Evolutionary conservation across 1,140 invertebrate species (phyloP).

Genomic region (Olivierus martensii): DNA sequence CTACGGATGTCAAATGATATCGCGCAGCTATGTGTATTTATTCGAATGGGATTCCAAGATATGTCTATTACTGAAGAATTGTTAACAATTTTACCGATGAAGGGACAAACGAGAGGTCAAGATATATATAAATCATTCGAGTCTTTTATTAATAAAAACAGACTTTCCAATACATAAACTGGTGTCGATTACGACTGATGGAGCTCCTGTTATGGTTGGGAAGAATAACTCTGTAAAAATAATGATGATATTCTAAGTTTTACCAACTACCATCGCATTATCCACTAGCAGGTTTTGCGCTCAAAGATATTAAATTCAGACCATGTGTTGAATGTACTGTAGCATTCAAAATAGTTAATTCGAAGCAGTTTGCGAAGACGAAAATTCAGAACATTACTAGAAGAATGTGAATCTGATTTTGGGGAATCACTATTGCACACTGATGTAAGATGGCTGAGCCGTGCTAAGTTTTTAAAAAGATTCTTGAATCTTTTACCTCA

Average conservation of each 20-base stretch:
- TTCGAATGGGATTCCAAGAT: conserved; percentile 1
- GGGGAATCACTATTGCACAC: too few species aligned
- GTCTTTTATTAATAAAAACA: neutral
- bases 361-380: neutral
- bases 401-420: too few species aligned
- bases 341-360: neutral
- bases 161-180: conserved; percentile 3
- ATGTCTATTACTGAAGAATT: neutral
- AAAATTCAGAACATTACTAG: neutral
- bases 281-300: neutral
- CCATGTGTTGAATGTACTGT: neutral
- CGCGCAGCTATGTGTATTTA: neutral
- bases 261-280: neutral
- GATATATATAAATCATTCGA: conserved; percentile 3
- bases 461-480: neutral
- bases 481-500: neutral
- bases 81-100: conserved; percentile 5
- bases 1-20: neutral
- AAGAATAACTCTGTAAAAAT: neutral
- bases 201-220: neutral
- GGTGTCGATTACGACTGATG: conserved; percentile 4
- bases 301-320: neutral
- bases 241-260: neutral
- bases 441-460: neutral
- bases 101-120: conserved; percentile 1